These are phyloP conservation scores for Uloborus plumipes DNA, from an alignment of 2,888 invertebrate genomes.

Conservation along the genomic window DNA sequence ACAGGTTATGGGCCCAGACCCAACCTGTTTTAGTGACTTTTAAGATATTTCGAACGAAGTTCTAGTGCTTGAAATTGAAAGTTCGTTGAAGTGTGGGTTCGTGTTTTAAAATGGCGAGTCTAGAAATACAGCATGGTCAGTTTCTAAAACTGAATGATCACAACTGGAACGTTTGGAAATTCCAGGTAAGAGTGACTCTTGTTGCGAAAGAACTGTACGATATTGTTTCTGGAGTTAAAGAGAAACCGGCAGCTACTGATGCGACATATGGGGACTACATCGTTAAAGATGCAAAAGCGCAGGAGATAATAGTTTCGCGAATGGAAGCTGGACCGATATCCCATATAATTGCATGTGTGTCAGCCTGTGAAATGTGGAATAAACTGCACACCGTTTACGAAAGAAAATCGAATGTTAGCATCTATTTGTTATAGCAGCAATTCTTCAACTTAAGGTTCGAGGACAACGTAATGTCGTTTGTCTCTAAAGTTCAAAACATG, in stretches of 20 bases:
- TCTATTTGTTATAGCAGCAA: background rate
- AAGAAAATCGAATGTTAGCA: background rate
- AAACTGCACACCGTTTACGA: background rate
- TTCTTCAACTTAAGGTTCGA: conserved; percentile 2
- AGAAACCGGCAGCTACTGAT: background rate
- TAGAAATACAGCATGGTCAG: background rate
- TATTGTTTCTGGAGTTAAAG: background rate
- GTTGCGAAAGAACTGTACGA: no score
- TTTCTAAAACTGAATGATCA: background rate
- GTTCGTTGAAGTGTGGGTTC: no score
- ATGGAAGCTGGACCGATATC: background rate
- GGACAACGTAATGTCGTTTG: background rate
- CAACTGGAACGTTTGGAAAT: background rate
- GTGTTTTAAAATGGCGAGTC: no score
- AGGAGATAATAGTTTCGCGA: background rate
- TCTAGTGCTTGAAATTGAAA: no score
- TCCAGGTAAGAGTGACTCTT: background rate
- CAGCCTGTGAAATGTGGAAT: background rate
- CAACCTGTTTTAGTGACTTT: no score
- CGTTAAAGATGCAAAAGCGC: background rate
- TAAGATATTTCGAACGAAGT: no score
- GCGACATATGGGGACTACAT: background rate
- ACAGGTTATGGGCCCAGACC: no score
- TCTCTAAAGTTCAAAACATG: background rate
- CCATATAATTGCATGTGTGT: background rate